Conservation (phyloP, 1,140 invertebrate genomes). For the Heliconius congener region DNA sequence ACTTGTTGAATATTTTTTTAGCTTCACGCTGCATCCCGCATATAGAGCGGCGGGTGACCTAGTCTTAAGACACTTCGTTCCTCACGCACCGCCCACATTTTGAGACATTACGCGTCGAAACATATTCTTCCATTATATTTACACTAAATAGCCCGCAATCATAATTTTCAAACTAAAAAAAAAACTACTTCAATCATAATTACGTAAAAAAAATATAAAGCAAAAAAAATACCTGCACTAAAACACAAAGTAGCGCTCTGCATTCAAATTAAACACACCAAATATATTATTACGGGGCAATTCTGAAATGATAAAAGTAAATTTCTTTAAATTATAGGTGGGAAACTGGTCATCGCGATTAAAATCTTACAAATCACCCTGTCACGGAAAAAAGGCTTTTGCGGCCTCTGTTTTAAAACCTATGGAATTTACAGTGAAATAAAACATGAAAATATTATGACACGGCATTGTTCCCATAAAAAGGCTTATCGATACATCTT, state of each 20-base stretch:
- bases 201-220: neutral
- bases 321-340: constrained; percentile 40
- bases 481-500: constrained; percentile 36
- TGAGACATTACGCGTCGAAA: too few species aligned
- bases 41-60: too few species aligned
- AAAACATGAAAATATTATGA: constrained; percentile 46
- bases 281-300: constrained; percentile 35
- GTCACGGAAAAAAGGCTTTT: constrained; percentile 26
- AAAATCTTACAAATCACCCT: constrained; percentile 28
- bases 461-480: constrained; percentile 46
- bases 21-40: too few species aligned
- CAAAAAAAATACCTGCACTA: neutral
- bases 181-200: neutral
- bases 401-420: constrained; percentile 14
- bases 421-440: constrained; percentile 2
- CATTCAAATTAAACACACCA: constrained; percentile 34
- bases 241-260: constrained; percentile 11
- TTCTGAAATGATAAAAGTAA: constrained; percentile 41
- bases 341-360: constrained; percentile 28
- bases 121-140: too few species aligned
- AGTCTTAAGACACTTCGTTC: too few species aligned
- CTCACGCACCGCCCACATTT: too few species aligned
- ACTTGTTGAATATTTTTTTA: too few species aligned
- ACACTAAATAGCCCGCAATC: too few species aligned
- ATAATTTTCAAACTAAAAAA: neutral